Base-by-base conservation (phyloP, 2,888 invertebrate genomes). In the Nemapogon koenigi region DNA sequence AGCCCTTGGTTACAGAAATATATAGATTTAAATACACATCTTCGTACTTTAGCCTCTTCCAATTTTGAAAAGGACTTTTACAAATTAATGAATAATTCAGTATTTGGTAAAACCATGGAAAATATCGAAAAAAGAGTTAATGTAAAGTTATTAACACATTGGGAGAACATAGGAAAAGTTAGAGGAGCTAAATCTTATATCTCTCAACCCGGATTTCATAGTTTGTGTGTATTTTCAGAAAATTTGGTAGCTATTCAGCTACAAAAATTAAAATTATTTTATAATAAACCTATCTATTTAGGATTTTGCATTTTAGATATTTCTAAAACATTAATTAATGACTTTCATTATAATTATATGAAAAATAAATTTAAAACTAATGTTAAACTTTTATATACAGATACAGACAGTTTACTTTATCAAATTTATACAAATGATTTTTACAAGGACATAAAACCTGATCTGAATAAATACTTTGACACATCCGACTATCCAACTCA, bases 41-140 rank as follows among this genome's bases (percentile, higher is more conserved):
- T 59, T 17, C 38, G 62, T 38, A 53, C 46, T 16, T 22, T 37
- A 32, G 48, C 60, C 2, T 47, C 8, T 16, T 54, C 52, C 25
- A 49, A 55, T 11, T 66, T 61, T 46, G 53, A 63, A 44, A 63
- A 62, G 51, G 54, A 61, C 44, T 56, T 59, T 40, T 65, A 47
- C 40, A 65, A 69, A 45, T 43, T 62, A 8, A 56, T 62, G 52
- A 64, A 59, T 32, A 68, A 68, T 43, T 44, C 57, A 1, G 45
- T 61, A 1, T 64, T 55, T 44, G 61, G 64, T 1, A 64, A 66
- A 42, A 56, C 53, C 0, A 53, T 61, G 48, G 56, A 58, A 45
- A 58, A 56, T 41, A 49, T 56, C 8, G 47, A 53, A 41, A 55
- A 55, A 40, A 43, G 52, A 35, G 54, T 49, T 17, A 46, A 56